A percentile compares a stretch with the other conserved stretches of the same genome.
These are phyloP conservation scores for Clarias magur DNA, from an alignment of 2,113 vertebrate genomes.

Conservation along the genomic window DNA sequence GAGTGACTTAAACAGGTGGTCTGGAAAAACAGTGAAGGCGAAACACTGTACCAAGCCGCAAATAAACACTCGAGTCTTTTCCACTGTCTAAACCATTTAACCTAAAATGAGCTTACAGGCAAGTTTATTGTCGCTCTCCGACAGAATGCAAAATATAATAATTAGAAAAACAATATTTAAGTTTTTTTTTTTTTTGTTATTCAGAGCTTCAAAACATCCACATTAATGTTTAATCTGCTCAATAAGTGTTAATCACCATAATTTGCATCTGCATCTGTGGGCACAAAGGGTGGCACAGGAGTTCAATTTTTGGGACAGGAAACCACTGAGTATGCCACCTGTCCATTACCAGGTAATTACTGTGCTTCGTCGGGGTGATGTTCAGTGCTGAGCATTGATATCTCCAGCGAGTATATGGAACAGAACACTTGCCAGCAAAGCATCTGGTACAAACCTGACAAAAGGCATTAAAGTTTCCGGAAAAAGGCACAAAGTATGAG, in stretches of 20 bases:
- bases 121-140: background rate
- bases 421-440: slow-evolving; percentile 8
- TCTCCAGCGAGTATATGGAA: slow-evolving; percentile 7
- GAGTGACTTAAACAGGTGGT: slow-evolving; percentile 58
- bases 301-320: slow-evolving; percentile 46
- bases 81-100: background rate
- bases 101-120: background rate
- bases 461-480: background rate
- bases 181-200: background rate
- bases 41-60: background rate
- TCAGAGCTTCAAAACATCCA: background rate
- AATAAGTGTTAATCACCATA: slow-evolving; percentile 33
- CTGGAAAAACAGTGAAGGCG: slow-evolving; percentile 18
- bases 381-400: slow-evolving; percentile 29
- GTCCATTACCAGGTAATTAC: slow-evolving; percentile 49
- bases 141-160: background rate
- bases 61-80: background rate
- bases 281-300: slow-evolving; percentile 19
- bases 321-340: slow-evolving; percentile 51
- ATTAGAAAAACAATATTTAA: background rate
- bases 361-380: slow-evolving; percentile 31
- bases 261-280: slow-evolving; percentile 18
- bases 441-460: background rate
- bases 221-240: background rate
- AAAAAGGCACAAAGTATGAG: background rate